Base-by-base conservation (phyloP, 2,113 vertebrate species). In the Lycaon pictus region DNA sequence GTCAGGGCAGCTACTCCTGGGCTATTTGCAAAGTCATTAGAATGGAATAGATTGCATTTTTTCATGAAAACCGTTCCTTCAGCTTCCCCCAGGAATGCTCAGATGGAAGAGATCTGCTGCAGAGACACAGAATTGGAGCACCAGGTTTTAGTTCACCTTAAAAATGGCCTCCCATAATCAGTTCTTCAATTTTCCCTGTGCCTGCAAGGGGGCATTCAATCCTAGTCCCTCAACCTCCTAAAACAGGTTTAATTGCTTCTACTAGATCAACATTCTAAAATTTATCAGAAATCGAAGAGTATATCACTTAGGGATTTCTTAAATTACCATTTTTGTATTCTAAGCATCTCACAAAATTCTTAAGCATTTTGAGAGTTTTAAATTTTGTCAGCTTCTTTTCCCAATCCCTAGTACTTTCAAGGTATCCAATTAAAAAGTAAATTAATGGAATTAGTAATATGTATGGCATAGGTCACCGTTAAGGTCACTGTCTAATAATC, bases 341-440 rank as follows among this genome's bases (percentile, higher is more conserved):
- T 89, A 80, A 43, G 43, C 25, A 53, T 82, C 43, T 89, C 56
- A 53, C 48, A 81, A 94, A 85, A 92, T 86, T 85, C 35, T 84
- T 90, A 69, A 90, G 80, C 27, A 69, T 88, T 37, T 60, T 74
- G 23, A 90, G 71, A 35, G 25, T 37, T 83, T 94, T 77, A 72
- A 51, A 56, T 94, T 84, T 93, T 76, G 12, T 79, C 88, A 55
- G 9, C 29, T 43, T 67, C 29, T 58, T 62, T 71, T 32, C 32
- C 79, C 20, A 67, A 19, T 53, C 62, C 8, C 51, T 32, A 71
- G 69, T 29, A 95, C 48, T 71, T 96, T 88, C 69, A 65, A 96
- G 69, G 63, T 88, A 81, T 32, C 69, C 97, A 95, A 74, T 96
- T 96, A 96, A 96, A 94, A 96, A 77, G 48, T 65, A 97, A 93